phyloP scores from a whole-genome alignment of 2,888 invertebrate species.

The Trichogramma dendrolimi region DNA sequence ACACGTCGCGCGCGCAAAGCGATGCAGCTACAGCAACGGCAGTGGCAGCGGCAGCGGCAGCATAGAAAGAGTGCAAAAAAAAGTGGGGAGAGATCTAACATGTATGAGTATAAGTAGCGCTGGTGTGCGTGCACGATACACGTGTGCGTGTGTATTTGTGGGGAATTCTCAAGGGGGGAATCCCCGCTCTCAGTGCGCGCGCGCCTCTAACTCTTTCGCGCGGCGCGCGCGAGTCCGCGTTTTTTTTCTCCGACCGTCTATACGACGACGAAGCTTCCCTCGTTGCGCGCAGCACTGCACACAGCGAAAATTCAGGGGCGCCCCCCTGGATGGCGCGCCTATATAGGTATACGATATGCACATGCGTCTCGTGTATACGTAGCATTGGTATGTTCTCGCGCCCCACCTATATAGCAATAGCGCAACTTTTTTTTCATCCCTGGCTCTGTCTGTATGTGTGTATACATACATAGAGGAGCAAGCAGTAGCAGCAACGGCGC shows the following conservation, averaged over 20 bases:
- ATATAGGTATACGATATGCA: too few relatives aligned
- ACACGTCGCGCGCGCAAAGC: slow-evolving; percentile 24
- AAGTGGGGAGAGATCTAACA: too few relatives aligned
- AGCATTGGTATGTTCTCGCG: too few relatives aligned
- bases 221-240: slow-evolving; percentile 1
- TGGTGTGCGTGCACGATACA: too few relatives aligned
- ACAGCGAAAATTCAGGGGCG: slow-evolving; percentile 12
- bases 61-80: too few relatives aligned
- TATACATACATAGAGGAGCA: too few relatives aligned
- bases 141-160: too few relatives aligned
- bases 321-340: slow-evolving; percentile 1
- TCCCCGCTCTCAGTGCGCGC: slow-evolving; percentile 26
- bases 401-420: too few relatives aligned
- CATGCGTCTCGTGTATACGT: too few relatives aligned
- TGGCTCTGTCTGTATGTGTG: slow-evolving; percentile 13
- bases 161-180: slow-evolving; percentile 10
- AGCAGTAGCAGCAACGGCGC: slow-evolving; percentile 6
- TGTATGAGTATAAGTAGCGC: too few relatives aligned
- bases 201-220: slow-evolving; percentile 13
- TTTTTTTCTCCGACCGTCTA: slow-evolving; percentile 13
- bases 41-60: too few relatives aligned
- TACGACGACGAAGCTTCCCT: neutral
- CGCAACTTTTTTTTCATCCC: neutral
- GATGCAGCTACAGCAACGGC: slow-evolving; percentile 15
- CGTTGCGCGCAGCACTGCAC: too few relatives aligned